These are phyloP conservation scores for Caenorhabditis plicata DNA, from an alignment of 2,888 invertebrate genomes.

Conservation along the genomic window DNA sequence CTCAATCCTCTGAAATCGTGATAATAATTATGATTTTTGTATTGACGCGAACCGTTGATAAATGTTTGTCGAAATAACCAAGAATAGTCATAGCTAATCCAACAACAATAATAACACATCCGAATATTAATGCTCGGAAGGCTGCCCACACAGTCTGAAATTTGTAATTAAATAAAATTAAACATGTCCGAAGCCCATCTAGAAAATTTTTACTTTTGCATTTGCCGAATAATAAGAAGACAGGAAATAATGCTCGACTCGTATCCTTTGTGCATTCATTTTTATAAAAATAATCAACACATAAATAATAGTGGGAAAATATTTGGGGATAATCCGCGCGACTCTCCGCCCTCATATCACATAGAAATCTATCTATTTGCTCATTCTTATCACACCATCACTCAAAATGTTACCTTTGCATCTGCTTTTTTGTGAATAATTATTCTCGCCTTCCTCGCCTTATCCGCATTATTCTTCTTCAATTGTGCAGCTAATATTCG, in stretches of 20 bases:
- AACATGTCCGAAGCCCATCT: neutral
- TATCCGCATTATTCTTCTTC: slow-evolving; percentile 28
- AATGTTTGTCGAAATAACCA: slow-evolving; percentile 70
- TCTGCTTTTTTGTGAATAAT: slow-evolving; percentile 63
- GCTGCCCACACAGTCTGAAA: slow-evolving; percentile 79
- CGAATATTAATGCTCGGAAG: slow-evolving; percentile 85
- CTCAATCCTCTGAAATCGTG: slow-evolving; percentile 23
- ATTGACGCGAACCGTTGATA: slow-evolving; percentile 43
- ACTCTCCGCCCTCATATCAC: no score
- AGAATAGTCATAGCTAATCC: slow-evolving; percentile 91
- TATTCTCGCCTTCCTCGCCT: slow-evolving; percentile 51
- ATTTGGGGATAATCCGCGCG: no score
- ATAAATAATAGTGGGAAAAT: no score
- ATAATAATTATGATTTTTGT: neutral
- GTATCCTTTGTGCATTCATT: no score
- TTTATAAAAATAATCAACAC: no score
- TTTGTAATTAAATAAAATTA: no score
- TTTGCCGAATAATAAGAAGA: slow-evolving; percentile 42
- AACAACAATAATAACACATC: slow-evolving; percentile 81
- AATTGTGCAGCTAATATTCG: slow-evolving; percentile 24
- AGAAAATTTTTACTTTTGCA: slow-evolving; percentile 14
- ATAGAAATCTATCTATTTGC: no score
- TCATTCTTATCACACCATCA: no score
- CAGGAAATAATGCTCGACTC: slow-evolving; percentile 26
- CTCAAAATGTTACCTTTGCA: slow-evolving; percentile 61